Percentiles rank a stretch among this genome's conserved stretches.
phyloP scores from a whole-genome alignment of 92 coral and sea anemone genomes.

The Chrysogorgia sp. region DNA sequence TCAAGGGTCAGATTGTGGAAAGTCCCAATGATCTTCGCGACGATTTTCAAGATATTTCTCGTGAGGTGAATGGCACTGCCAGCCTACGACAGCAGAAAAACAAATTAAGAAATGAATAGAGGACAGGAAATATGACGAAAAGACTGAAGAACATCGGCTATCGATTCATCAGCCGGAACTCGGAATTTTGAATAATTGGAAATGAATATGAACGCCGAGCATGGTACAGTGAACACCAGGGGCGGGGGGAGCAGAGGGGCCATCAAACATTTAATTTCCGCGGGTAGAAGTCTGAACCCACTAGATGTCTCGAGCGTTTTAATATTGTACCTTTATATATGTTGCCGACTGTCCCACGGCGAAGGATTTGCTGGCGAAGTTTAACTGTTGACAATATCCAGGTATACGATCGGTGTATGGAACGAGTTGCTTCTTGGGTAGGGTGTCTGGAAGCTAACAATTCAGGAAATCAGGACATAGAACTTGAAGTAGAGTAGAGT shows the following conservation, averaged over 20 bases:
- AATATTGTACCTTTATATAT: conserved; percentile 69
- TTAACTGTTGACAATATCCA: conserved; percentile 87
- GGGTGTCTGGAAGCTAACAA: conserved; percentile 71
- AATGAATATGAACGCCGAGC: no score
- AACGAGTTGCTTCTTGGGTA: conserved; percentile 66
- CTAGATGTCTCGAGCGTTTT: no score
- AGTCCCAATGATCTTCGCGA: conserved; percentile 76
- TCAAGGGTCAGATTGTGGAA: conserved; percentile 69
- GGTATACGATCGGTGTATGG: conserved; percentile 78
- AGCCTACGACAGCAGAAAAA: conserved; percentile 52
- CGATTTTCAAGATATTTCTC: conserved; percentile 78
- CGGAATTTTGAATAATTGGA: no score
- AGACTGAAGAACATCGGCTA: no score
- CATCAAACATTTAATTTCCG: no score
- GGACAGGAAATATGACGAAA: no score
- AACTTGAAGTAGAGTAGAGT: not conserved
- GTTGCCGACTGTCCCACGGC: conserved; percentile 92
- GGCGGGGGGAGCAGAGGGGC: no score
- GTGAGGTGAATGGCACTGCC: conserved; percentile 91
- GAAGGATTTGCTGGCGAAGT: conserved; percentile 80
- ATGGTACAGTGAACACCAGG: no score
- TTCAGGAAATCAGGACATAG: not conserved
- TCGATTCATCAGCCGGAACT: no score
- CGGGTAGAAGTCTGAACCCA: not conserved
- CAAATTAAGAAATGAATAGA: not conserved